Conservation (phyloP, 2,888 invertebrate genomes). For the Lycaena phlaeas region DNA sequence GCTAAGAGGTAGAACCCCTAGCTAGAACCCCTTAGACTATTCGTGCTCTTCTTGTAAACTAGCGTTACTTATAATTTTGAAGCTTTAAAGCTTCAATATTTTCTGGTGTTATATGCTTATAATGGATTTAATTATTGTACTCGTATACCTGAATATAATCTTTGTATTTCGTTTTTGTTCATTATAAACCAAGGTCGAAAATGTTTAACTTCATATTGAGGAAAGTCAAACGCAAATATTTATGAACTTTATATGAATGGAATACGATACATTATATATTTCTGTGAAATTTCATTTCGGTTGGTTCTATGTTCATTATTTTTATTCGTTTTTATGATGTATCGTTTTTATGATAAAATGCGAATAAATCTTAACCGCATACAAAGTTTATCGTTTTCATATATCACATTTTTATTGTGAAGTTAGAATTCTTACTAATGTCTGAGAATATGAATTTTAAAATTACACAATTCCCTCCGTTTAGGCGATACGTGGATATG, state of each 20-base stretch:
- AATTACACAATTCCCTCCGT: too few species aligned
- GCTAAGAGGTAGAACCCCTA: too few species aligned
- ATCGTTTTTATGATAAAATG: conserved; percentile 1
- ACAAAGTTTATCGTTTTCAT: background rate
- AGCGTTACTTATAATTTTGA: too few species aligned
- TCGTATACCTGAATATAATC: background rate
- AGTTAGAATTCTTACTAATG: too few species aligned
- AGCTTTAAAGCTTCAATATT: too few species aligned
- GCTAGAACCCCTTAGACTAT: too few species aligned
- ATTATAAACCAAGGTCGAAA: conserved; percentile 6
- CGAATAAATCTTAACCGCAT: background rate
- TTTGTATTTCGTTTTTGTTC: conserved; percentile 8
- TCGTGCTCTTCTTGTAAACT: too few species aligned
- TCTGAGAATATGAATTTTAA: too few species aligned
- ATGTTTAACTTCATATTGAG: conserved; percentile 10
- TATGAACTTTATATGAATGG: background rate
- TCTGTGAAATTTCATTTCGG: background rate
- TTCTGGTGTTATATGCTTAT: conserved; percentile 1
- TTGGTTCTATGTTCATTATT: background rate
- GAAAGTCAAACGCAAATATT: conserved; percentile 9
- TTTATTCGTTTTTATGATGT: conserved; percentile 1
- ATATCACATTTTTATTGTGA: too few species aligned
- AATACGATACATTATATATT: background rate
- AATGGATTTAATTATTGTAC: conserved; percentile 2
- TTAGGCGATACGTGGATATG: too few species aligned